phyloP scores from a whole-genome alignment of 2,113 vertebrate genomes.

The Oceanodroma tethys region DNA sequence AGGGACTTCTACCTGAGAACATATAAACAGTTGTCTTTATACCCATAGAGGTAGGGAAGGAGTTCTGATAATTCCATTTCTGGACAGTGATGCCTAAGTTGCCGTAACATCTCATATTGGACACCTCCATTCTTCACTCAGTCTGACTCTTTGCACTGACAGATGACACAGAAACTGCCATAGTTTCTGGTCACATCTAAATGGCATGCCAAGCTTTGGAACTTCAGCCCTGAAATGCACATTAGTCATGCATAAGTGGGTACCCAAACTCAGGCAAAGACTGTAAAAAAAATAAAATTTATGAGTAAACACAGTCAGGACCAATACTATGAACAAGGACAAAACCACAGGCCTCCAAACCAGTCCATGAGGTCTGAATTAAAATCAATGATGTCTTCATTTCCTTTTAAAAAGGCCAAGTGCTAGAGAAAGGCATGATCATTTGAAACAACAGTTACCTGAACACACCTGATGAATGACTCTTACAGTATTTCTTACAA shows the following conservation, averaged over 20 bases:
- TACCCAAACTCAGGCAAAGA: background rate
- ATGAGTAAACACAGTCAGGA: background rate
- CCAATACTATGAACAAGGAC: background rate
- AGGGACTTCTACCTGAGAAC: background rate
- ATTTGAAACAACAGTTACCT: background rate
- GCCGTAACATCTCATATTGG: background rate
- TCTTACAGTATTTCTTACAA: background rate
- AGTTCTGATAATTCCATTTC: background rate
- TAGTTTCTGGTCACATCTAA: background rate
- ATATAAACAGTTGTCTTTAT: background rate
- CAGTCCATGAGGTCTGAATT: background rate
- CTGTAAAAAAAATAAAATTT: background rate
- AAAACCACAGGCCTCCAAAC: background rate
- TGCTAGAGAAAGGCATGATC: background rate
- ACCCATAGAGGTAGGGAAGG: accelerated
- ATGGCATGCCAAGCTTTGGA: background rate
- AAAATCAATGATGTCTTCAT: background rate
- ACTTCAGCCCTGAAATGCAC: background rate
- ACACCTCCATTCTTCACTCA: background rate
- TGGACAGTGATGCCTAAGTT: background rate
- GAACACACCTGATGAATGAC: background rate
- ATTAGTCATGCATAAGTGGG: background rate
- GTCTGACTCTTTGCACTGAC: background rate
- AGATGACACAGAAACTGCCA: background rate
- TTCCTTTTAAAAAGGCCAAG: background rate